These are phyloP conservation scores for Falco punctatus DNA, from an alignment of 2,113 vertebrate genomes.

Conservation along the genomic window DNA sequence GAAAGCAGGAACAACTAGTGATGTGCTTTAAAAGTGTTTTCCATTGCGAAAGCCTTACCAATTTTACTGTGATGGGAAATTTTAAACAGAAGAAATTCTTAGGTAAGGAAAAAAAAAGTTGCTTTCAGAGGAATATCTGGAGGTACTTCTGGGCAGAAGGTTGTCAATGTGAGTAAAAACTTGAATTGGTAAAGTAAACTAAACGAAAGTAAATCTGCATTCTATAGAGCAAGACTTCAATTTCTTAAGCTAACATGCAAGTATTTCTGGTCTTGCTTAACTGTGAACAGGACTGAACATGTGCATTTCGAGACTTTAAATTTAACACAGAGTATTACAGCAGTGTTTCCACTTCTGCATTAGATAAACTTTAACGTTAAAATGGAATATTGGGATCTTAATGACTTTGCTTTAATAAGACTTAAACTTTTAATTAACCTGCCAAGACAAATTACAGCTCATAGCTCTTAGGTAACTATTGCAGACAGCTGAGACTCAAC, in stretches of 20 bases:
- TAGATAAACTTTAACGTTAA: slow-evolving; percentile 68
- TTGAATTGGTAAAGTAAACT: slow-evolving; percentile 30
- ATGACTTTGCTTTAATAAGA: slow-evolving; percentile 76
- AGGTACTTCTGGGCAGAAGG: neutral
- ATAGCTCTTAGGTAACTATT: slow-evolving; percentile 66
- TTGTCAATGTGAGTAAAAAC: neutral
- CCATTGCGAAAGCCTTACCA: neutral
- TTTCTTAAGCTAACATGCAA: slow-evolving; percentile 46
- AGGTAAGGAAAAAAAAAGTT: neutral
- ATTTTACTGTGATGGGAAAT: neutral
- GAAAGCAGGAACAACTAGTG: neutral
- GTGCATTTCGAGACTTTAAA: slow-evolving; percentile 15
- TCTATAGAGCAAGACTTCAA: neutral
- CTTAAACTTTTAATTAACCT: slow-evolving; percentile 82
- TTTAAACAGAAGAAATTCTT: neutral
- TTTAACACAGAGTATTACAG: neutral
- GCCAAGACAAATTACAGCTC: slow-evolving; percentile 77
- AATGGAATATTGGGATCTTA: slow-evolving; percentile 65
- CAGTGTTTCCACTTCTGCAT: slow-evolving; percentile 53
- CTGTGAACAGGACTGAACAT: slow-evolving; percentile 49
- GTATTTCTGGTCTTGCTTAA: slow-evolving; percentile 46
- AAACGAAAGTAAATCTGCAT: slow-evolving; percentile 3
- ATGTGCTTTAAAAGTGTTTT: neutral
- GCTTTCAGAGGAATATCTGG: neutral
- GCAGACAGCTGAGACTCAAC: slow-evolving; percentile 75